Conservation (phyloP, 2,113 vertebrate species). For the Callaeas wilsoni region DNA sequence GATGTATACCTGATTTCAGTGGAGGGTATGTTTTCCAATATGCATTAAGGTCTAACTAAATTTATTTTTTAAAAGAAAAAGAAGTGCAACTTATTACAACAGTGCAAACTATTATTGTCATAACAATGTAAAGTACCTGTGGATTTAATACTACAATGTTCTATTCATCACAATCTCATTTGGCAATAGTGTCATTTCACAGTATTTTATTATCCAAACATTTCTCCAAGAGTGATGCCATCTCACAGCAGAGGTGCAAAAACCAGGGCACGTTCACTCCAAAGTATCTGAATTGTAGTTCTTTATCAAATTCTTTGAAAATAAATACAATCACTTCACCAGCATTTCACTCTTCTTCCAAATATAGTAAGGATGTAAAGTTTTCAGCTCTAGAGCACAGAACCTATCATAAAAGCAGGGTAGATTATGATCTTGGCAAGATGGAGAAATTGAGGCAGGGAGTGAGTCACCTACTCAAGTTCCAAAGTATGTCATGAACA, state of each 20-base stretch:
- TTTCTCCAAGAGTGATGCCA: constrained; percentile 4
- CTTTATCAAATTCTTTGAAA: constrained; percentile 27
- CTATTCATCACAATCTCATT: constrained; percentile 60
- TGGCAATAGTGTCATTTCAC: constrained; percentile 44
- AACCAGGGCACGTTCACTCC: neutral
- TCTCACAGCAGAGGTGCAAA: constrained; percentile 31
- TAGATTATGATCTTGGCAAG: neutral
- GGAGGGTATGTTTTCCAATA: constrained; percentile 2
- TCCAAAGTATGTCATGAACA: neutral
- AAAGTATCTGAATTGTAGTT: neutral
- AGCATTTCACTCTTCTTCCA: neutral
- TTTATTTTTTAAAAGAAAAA: constrained; percentile 51
- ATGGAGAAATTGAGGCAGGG: neutral
- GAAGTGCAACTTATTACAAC: constrained; percentile 38
- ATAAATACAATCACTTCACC: neutral
- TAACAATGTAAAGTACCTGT: constrained; percentile 43
- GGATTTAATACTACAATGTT: constrained; percentile 57
- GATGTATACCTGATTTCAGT: constrained; percentile 9
- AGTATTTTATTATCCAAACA: constrained; percentile 47
- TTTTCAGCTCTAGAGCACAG: neutral
- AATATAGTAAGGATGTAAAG: neutral
- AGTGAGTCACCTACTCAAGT: neutral
- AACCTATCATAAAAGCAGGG: neutral
- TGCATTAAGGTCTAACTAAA: neutral
- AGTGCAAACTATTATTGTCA: constrained; percentile 61